These are phyloP conservation scores for Chymomyza costata DNA, from an alignment of 1,140 invertebrate species.

Conservation along the genomic window DNA sequence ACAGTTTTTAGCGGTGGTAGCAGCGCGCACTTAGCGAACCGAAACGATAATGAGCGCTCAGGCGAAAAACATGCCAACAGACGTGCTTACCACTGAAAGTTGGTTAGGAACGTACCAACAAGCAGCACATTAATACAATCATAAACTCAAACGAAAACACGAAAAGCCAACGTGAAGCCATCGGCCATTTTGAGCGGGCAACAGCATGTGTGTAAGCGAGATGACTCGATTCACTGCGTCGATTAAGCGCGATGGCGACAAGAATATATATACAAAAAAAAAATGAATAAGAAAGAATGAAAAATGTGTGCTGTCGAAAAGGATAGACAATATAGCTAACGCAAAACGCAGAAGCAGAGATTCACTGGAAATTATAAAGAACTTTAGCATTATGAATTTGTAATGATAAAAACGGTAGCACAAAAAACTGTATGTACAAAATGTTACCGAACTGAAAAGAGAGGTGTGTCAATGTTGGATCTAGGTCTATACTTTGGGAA, in stretches of 20 bases:
- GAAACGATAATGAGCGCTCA: slow-evolving; percentile 75
- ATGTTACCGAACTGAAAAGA: too few species aligned
- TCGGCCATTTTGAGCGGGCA: slow-evolving; percentile 51
- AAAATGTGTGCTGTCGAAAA: not conserved
- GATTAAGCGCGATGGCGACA: too few species aligned
- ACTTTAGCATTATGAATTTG: slow-evolving; percentile 49
- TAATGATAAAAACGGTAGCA: slow-evolving; percentile 31
- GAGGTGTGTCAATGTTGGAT: too few species aligned
- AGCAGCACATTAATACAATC: not conserved
- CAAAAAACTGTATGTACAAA: slow-evolving; percentile 15
- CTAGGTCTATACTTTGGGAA: too few species aligned
- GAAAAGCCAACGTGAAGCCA: slow-evolving; percentile 10
- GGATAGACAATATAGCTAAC: not conserved
- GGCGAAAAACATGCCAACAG: slow-evolving; percentile 64
- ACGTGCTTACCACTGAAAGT: slow-evolving; percentile 4
- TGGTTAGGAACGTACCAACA: slow-evolving; percentile 42
- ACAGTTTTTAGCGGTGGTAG: slow-evolving; percentile 30
- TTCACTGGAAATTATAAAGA: slow-evolving; percentile 33
- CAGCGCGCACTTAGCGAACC: slow-evolving; percentile 69
- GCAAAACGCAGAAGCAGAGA: slow-evolving; percentile 15
- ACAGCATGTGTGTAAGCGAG: slow-evolving; percentile 12
- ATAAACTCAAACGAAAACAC: not conserved
- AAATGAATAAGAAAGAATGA: not conserved
- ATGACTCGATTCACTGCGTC: slow-evolving; percentile 1
- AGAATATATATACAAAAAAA: slow-evolving; percentile 1